Conservation (phyloP, 2,888 invertebrate genomes). For the Chorisops tibialis region DNA sequence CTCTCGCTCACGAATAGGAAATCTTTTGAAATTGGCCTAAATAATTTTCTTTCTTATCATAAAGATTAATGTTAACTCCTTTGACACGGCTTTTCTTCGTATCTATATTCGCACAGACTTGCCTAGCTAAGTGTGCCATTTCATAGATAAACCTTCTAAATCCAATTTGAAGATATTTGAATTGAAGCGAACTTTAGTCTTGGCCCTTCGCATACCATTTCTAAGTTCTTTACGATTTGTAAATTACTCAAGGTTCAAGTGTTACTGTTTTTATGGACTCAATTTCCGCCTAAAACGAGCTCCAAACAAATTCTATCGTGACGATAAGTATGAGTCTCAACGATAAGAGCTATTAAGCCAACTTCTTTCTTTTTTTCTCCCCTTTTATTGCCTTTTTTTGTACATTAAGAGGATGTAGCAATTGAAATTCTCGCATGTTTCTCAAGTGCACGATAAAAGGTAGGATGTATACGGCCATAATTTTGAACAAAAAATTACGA, state of each 20-base stretch:
- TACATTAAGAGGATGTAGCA: background rate
- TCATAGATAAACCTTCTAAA: constrained; percentile 21
- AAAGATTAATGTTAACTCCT: constrained; percentile 17
- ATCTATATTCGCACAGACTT: background rate
- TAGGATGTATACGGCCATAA: no score
- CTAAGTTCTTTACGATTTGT: constrained; percentile 14
- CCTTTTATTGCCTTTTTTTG: background rate
- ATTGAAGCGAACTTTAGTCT: constrained; percentile 6
- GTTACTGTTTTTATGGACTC: constrained; percentile 14
- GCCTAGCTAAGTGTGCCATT: constrained; percentile 9
- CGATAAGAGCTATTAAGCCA: constrained; percentile 8
- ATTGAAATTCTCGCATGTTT: constrained; percentile 1
- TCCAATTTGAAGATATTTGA: constrained; percentile 22
- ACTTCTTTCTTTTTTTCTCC: background rate
- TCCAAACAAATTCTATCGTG: background rate
- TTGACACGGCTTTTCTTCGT: constrained; percentile 7
- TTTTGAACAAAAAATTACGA: no score
- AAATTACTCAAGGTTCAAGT: constrained; percentile 21
- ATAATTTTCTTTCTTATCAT: constrained; percentile 10
- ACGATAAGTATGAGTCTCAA: background rate
- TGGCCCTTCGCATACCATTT: background rate
- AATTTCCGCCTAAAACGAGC: background rate
- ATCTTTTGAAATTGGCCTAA: constrained; percentile 3
- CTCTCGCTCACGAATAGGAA: no score
- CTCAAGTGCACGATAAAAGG: no score